phyloP scores from a whole-genome alignment of 2,113 vertebrate genomes.

The Nothobranchius kuhntae region DNA sequence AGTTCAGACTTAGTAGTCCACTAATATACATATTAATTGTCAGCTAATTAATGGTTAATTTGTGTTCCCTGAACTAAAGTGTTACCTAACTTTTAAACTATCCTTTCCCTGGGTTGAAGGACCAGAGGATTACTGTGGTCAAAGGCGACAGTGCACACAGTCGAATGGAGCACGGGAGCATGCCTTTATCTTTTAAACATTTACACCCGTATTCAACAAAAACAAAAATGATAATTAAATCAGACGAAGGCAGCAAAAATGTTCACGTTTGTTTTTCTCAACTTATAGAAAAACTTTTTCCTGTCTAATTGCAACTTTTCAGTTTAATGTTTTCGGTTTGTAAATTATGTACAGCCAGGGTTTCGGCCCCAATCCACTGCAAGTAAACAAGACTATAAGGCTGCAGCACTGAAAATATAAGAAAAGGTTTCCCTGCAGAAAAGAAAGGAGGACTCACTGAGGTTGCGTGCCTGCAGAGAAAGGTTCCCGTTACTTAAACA shows the following conservation, averaged over 20 bases:
- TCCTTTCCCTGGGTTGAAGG: too few relatives aligned
- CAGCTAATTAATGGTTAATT: too few relatives aligned
- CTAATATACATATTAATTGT: too few relatives aligned
- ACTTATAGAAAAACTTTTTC: not conserved
- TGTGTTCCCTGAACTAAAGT: too few relatives aligned
- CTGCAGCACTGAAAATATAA: constrained; percentile 7
- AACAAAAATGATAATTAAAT: not conserved
- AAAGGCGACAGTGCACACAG: too few relatives aligned
- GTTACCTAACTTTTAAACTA: too few relatives aligned
- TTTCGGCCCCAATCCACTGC: not conserved
- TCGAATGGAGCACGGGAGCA: too few relatives aligned
- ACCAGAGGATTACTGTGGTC: too few relatives aligned
- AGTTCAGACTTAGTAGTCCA: too few relatives aligned
- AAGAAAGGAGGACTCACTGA: not conserved
- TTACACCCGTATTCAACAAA: not conserved
- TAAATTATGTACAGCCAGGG: constrained; percentile 7
- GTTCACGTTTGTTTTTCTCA: not conserved
- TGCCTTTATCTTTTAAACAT: too few relatives aligned
- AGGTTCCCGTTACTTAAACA: too few relatives aligned
- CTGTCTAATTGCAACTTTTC: not conserved
- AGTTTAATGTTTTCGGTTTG: not conserved
- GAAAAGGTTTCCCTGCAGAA: constrained; percentile 13
- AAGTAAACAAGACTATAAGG: not conserved
- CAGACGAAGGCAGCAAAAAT: not conserved
- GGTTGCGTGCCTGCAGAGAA: not conserved